Percentiles rank a stretch among this genome's conserved stretches.
Conservation (phyloP, 2,113 vertebrate genomes). For the Pseudolaguvia tuberculata region DNA sequence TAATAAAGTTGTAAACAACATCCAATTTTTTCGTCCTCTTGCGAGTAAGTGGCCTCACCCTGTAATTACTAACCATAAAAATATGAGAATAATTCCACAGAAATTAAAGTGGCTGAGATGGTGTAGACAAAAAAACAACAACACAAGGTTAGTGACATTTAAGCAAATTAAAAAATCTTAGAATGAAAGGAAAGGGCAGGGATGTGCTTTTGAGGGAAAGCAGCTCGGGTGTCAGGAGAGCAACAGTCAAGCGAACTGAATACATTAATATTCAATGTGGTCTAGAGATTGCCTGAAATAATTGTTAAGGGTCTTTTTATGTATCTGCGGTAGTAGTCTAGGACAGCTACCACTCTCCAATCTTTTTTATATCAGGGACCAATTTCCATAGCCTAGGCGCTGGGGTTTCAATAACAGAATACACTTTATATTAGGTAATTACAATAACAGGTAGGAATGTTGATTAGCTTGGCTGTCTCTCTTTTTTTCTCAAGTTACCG, state of each 20-base stretch:
- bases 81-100: constrained; percentile 20
- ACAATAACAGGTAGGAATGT: too few species aligned
- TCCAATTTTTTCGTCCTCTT: not conserved
- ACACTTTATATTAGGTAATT: too few species aligned
- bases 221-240: not conserved
- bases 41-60: not conserved
- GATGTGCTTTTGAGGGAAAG: not conserved
- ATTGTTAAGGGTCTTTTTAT: not conserved
- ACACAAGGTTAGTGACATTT: constrained; percentile 27
- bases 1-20: constrained; percentile 2
- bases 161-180: constrained; percentile 17
- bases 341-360: too few species aligned
- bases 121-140: not conserved
- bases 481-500: too few species aligned
- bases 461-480: too few species aligned
- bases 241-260: constrained; percentile 6
- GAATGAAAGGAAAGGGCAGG: not conserved
- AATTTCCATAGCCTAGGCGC: not conserved
- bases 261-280: not conserved
- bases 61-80: constrained; percentile 10
- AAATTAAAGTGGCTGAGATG: not conserved
- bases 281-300: not conserved
- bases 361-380: too few species aligned
- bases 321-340: too few species aligned
- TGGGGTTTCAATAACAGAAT: not conserved